Conservation (phyloP, 2,113 vertebrate genomes). For the Paraplagusia blochii region DNA sequence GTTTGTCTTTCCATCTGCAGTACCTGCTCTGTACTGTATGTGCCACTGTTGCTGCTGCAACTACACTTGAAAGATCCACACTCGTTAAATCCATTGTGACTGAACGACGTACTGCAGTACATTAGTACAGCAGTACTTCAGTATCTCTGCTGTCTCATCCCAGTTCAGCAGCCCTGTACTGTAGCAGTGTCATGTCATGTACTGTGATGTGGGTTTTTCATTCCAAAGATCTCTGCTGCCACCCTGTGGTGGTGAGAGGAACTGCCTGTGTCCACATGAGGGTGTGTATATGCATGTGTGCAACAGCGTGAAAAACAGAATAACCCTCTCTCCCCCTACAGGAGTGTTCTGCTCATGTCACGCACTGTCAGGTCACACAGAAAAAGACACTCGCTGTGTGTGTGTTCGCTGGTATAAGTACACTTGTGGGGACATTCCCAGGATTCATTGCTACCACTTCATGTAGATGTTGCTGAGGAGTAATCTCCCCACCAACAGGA, state of each 20-base stretch:
- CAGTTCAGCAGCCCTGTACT: slow-evolving; percentile 23
- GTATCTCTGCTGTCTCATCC: slow-evolving; percentile 25
- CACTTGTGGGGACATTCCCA: slow-evolving; percentile 3
- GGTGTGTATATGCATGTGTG: neutral
- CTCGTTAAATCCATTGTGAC: too few species aligned
- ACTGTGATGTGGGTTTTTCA: slow-evolving; percentile 15
- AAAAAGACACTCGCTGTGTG: slow-evolving; percentile 18
- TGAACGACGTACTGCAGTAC: too few species aligned
- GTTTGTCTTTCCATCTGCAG: too few species aligned
- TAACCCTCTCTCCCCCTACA: slow-evolving; percentile 19
- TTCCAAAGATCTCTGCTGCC: slow-evolving; percentile 64
- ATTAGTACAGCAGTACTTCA: too few species aligned
- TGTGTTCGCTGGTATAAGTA: neutral
- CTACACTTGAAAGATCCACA: too few species aligned
- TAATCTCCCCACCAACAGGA: slow-evolving; percentile 55
- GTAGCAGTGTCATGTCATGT: slow-evolving; percentile 32
- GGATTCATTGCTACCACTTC: too few species aligned
- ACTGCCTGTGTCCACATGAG: slow-evolving; percentile 1
- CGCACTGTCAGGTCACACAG: slow-evolving; percentile 42
- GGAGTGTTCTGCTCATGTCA: slow-evolving; percentile 46
- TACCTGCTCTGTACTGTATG: too few species aligned
- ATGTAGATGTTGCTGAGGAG: slow-evolving; percentile 67
- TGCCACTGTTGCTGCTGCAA: too few species aligned
- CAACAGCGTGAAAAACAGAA: slow-evolving; percentile 16
- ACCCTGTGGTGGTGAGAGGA: slow-evolving; percentile 37